Conservation (phyloP, 64 coral and sea anemone genomes). For the Porites lutea region DNA sequence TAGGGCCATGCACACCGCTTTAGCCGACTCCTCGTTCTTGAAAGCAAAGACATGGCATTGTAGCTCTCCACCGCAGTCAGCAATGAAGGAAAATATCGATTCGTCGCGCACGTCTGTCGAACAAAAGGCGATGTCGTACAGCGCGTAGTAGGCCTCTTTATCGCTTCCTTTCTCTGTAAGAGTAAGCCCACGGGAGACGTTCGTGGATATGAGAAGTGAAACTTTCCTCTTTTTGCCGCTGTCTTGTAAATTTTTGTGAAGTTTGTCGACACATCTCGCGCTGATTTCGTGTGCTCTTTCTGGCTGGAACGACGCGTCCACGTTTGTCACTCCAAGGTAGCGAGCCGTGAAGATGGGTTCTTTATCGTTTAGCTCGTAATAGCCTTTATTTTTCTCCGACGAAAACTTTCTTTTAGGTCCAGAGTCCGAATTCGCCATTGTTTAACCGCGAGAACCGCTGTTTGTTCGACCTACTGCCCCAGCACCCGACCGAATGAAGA, state of each 20-base stretch:
- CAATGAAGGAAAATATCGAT: constrained; percentile 82
- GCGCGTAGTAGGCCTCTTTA: constrained; percentile 56
- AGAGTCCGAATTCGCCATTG: neutral
- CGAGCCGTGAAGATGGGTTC: constrained; percentile 67
- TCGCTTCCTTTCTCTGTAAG: constrained; percentile 56
- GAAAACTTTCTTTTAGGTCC: constrained; percentile 49
- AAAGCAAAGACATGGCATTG: constrained; percentile 74
- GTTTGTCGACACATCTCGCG: constrained; percentile 46
- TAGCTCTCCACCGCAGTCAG: constrained; percentile 61
- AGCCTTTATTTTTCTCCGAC: constrained; percentile 68
- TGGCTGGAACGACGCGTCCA: constrained; percentile 47
- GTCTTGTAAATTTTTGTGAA: constrained; percentile 22
- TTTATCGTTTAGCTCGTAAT: constrained; percentile 75
- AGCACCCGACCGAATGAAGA: too few relatives aligned
- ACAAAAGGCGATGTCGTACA: constrained; percentile 85
- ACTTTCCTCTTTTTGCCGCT: constrained; percentile 66
- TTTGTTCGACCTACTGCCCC: too few relatives aligned
- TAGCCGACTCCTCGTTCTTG: constrained; percentile 59
- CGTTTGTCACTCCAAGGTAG: constrained; percentile 66
- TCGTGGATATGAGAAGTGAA: constrained; percentile 72
- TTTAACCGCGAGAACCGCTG: too few relatives aligned
- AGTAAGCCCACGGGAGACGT: constrained; percentile 77
- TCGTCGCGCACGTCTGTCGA: constrained; percentile 66
- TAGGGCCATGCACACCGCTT: constrained; percentile 73
- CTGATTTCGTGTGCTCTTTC: constrained; percentile 44